Evolutionary conservation across 1,140 invertebrate genomes (phyloP), one percentile per base, ranked within the genome.

Genomic region (Euglossa dilemma): DNA sequence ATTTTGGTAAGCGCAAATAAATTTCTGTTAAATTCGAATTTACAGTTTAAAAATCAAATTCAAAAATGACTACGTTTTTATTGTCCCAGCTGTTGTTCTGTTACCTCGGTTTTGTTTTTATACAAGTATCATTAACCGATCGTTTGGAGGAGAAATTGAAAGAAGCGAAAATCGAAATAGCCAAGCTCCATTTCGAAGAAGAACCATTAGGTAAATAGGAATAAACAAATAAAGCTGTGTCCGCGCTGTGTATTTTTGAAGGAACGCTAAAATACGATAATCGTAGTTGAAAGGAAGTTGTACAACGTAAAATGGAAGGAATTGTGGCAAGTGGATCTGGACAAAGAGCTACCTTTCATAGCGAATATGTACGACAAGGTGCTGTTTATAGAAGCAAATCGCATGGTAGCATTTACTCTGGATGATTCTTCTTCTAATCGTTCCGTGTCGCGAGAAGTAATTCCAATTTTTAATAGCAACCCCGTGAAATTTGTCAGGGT

Each of bases 401-500:
- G 72, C 7, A 52, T 90, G 14, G 56, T 85, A 9, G 47, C 23
- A 16, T 66, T 90, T 16, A 56, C 28, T 36, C 0, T 74, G 7
- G 78, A 86, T 18, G 12, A 45, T 5, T 45, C 67, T 43, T 11
- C n/a, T 47, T 59, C 56, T 52, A 85, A 90, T 20, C 50, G 83
- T 8, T 86, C 78, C 3, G 52, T 36, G 16, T 61, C 87, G 8
- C 78, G 12, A 6, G 25, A 90, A 61, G 54, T 89, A 28, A 57
- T 43, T 43, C 25, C 11, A 43, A 45, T 79, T 5, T 23, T 18
- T 20, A 25, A 69, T 11, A 18, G 71, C 20, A 20, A 56, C 3
- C 0, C 67, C 0, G 20, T 86, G 28, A 85, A 81, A 78, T 90
- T 92, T 43, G 67, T 86, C 14, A 88, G 74, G 74, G 90, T 91